Evolutionary conservation across 1,140 invertebrate species (phyloP), one percentile per base, ranked within the genome.

Genomic region (Drosophila mayri): DNA sequence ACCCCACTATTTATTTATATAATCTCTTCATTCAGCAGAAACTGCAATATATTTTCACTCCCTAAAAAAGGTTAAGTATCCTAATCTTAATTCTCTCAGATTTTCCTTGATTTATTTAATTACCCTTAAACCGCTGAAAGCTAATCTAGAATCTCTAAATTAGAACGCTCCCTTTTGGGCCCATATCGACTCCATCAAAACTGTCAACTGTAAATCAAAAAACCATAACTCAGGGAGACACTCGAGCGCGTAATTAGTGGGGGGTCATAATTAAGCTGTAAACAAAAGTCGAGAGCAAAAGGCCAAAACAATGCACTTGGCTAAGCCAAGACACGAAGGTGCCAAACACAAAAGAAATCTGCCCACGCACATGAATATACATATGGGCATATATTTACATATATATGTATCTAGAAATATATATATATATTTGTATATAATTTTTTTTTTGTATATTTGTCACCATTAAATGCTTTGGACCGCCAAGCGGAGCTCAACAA

Each of bases 161-260:
- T 12, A 58, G 65, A 72, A 59, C 41, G 25, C 35, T 14, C 32
- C 43, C 50, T 25, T 57, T 57, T 25, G 18, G 7, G 4, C n/a
- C 50, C 50, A 37, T 37, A 54, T 54, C 50, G 49, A 44, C 44
- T 58, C 76, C 83, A 81, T 87, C 83, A 73, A 72, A 76, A 80
- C 76, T 87, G 83, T 88, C 83, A 87, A 87, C 84, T 88, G 79
- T 71, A 80, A 76, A 87, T 87, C 83, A 87, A 83, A 87, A 83
- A 50, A 32, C 47, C 70, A 87, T 87, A 79, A 87, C 55, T 87
- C 83, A 87, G 35, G 46, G 35, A 83, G 71, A 83, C 84, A 88
- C 83, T 88, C 72, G 79, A 25, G 49, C 44, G 47, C 46, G 60
- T 80, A 88, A 87, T 87, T 87, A 83, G 76, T 37, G 50, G 43